phyloP scores from a whole-genome alignment of 1,140 invertebrate genomes.

The Batillaria attramentaria region DNA sequence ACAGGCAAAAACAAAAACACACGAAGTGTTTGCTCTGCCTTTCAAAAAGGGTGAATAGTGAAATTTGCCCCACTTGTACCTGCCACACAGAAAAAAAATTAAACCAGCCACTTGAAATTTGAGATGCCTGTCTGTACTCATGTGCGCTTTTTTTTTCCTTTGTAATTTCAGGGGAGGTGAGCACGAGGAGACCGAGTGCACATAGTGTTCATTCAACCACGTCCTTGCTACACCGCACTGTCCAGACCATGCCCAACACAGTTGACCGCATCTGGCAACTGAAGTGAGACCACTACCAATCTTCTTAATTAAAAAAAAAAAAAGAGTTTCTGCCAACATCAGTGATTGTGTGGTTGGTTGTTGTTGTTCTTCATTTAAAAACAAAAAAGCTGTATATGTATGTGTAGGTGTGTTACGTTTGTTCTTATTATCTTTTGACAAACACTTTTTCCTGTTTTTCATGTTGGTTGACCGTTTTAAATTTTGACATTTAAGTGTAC shows the following conservation, averaged over 20 bases:
- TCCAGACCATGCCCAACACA: constrained; percentile 46
- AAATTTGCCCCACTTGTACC: neutral
- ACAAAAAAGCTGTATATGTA: neutral
- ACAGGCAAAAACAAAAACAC: too few species aligned
- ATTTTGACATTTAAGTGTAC: too few species aligned
- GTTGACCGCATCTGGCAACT: constrained; percentile 52
- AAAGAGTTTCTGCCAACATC: neutral
- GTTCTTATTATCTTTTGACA: too few species aligned
- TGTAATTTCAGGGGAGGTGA: neutral
- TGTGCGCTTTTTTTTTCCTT: neutral
- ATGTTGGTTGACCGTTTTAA: neutral
- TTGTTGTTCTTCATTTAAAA: neutral
- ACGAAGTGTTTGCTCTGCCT: too few species aligned
- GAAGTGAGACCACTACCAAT: constrained; percentile 42
- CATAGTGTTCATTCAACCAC: constrained; percentile 36
- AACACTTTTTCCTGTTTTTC: too few species aligned
- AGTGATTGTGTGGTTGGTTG: neutral
- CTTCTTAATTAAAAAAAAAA: neutral
- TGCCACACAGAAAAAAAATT: neutral
- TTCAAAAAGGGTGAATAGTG: neutral
- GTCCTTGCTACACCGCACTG: constrained; percentile 24
- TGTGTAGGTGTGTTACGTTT: constrained; percentile 3
- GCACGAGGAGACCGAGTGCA: neutral
- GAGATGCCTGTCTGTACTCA: neutral
- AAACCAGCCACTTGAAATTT: neutral